Evolutionary conservation across 2,113 vertebrate genomes (phyloP).

Genomic region (Gadus chalcogrammus): DNA sequence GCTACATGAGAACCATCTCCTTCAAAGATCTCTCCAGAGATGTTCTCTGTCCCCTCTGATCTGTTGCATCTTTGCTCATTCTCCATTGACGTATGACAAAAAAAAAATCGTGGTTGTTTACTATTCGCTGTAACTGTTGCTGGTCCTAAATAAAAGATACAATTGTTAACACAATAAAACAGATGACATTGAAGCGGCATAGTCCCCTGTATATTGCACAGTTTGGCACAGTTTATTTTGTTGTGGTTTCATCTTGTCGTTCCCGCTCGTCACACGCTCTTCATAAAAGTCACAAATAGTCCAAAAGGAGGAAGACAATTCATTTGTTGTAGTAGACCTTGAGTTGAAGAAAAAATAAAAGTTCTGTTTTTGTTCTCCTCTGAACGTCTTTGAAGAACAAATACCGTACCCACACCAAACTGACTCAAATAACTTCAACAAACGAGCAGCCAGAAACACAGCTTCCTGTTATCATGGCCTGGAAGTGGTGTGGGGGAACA

Average conservation of each 20-base stretch:
- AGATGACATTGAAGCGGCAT: constrained; percentile 17
- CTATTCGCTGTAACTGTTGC: constrained; percentile 11
- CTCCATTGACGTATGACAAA: constrained; percentile 4
- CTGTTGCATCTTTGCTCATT: constrained; percentile 19
- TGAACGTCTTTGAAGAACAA: constrained; percentile 31
- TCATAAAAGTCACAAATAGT: constrained; percentile 28
- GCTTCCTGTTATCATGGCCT: constrained; percentile 26
- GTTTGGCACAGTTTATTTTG: constrained; percentile 40
- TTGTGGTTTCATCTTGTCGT: constrained; percentile 37
- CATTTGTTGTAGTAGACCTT: constrained; percentile 57
- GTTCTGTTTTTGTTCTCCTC: constrained; percentile 18
- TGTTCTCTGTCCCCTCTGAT: constrained; percentile 15
- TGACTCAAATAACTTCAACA: constrained; percentile 6
- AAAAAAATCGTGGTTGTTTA: constrained; percentile 16
- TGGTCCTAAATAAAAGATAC: constrained; percentile 40
- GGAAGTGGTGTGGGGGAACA: constrained; percentile 9
- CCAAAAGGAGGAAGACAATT: constrained; percentile 59
- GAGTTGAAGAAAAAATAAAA: constrained; percentile 45
- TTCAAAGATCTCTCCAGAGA: constrained; percentile 32
- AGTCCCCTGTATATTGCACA: constrained; percentile 30
- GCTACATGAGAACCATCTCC: constrained; percentile 48
- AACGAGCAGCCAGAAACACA: constrained; percentile 33
- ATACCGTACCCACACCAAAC: constrained; percentile 28
- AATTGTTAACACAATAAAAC: constrained; percentile 36
- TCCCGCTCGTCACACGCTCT: constrained; percentile 31